Conservation (phyloP, 2,888 invertebrate genomes). For the Pseudococcus viburni region DNA sequence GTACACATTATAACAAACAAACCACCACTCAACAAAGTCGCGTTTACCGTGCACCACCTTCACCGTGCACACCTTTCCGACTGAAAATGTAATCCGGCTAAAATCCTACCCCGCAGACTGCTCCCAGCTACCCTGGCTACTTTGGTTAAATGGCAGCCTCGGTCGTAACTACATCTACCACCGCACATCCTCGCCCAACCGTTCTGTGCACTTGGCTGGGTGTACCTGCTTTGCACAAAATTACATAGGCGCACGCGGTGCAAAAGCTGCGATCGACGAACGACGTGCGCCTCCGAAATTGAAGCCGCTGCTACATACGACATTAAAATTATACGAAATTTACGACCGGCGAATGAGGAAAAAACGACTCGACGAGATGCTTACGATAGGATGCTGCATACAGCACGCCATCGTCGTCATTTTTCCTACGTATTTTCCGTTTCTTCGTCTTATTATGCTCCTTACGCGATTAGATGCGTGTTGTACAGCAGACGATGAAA, state of each 20-base stretch:
- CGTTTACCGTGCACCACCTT: neutral
- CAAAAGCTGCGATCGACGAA: neutral
- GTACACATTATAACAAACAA: constrained; percentile 11
- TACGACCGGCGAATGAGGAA: neutral
- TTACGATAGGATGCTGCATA: neutral
- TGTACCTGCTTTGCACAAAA: neutral
- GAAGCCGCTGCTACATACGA: neutral
- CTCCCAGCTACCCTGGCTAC: constrained; percentile 6
- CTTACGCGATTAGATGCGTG: neutral
- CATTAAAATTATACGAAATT: neutral
- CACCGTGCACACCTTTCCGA: constrained; percentile 12
- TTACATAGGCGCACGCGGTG: neutral
- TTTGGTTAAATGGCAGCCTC: neutral
- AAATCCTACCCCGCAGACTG: neutral
- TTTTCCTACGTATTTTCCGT: neutral
- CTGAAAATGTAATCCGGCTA: constrained; percentile 22
- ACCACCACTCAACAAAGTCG: neutral
- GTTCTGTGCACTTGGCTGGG: neutral
- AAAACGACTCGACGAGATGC: neutral
- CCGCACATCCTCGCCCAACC: neutral
- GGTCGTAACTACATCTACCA: neutral
- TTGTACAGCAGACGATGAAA: constrained; percentile 16
- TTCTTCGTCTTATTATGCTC: neutral
- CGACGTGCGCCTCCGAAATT: neutral
- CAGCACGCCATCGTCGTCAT: neutral